These are phyloP conservation scores for Lepidurus couesii DNA, from an alignment of 1,140 invertebrate species.

Conservation along the genomic window DNA sequence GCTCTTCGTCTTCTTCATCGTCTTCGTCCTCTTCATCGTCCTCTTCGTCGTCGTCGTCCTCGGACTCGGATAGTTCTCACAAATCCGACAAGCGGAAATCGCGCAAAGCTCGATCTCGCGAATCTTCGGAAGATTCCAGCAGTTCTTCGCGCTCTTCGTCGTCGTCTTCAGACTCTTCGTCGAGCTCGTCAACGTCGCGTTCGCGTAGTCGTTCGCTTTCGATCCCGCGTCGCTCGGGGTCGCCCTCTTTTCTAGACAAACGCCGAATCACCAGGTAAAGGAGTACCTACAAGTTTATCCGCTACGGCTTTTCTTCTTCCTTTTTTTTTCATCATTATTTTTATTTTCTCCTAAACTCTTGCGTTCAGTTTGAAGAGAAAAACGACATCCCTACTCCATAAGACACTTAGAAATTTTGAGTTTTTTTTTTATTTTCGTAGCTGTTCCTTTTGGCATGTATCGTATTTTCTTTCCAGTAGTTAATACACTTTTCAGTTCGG, in stretches of 20 bases:
- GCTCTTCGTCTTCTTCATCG: constrained; percentile 24
- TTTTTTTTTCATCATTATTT: constrained; percentile 30
- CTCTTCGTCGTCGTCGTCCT: constrained; percentile 28
- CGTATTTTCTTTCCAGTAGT: neutral
- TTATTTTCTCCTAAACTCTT: constrained; percentile 36
- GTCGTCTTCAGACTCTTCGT: constrained; percentile 34
- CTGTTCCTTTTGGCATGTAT: constrained; percentile 28
- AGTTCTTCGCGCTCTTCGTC: constrained; percentile 27
- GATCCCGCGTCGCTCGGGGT: constrained; percentile 77
- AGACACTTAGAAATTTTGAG: constrained; percentile 32
- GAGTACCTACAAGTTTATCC: constrained; percentile 20
- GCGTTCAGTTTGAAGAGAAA: constrained; percentile 34
- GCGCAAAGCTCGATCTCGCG: neutral
- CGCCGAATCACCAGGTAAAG: constrained; percentile 82
- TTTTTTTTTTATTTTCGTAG: constrained; percentile 34
- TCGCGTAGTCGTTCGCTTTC: constrained; percentile 67
- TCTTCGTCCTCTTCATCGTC: constrained; percentile 35
- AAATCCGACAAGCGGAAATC: neutral
- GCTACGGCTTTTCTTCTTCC: neutral
- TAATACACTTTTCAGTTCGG: constrained; percentile 22
- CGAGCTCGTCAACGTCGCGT: constrained; percentile 4
- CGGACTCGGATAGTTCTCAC: neutral
- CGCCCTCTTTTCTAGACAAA: constrained; percentile 82
- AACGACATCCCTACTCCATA: constrained; percentile 32
- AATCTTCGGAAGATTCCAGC: constrained; percentile 25